Evolutionary conservation across 2,888 invertebrate genomes (phyloP).

Genomic region (Psococerastis gibbosa): DNA sequence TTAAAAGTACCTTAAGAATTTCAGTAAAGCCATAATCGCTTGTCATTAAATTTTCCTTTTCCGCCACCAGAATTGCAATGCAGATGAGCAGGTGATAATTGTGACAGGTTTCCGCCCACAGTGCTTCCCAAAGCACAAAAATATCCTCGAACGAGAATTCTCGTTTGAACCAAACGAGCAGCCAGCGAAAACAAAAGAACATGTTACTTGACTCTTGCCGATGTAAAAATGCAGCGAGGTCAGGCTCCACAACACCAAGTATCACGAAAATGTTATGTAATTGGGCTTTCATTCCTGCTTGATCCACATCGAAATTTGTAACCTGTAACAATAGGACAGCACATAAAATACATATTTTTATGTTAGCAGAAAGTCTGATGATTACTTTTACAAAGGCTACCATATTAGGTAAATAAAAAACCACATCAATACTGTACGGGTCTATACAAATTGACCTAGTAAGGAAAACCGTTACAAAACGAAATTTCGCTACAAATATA

Average conservation of each 20-base stretch:
- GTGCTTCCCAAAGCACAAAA: conserved; percentile 79
- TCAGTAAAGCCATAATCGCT: conserved; percentile 90
- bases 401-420: conserved; percentile 6
- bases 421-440: neutral
- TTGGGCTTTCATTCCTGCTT: conserved; percentile 89
- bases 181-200: conserved; percentile 98
- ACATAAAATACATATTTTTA: too few species aligned
- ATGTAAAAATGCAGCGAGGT: conserved; percentile 67
- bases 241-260: conserved; percentile 62
- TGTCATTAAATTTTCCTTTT: conserved; percentile 72
- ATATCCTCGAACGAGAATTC: conserved; percentile 78
- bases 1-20: conserved; percentile 87
- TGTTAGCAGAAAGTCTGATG: too few species aligned
- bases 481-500: too few species aligned
- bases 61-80: conserved; percentile 79
- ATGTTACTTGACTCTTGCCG: conserved; percentile 83
- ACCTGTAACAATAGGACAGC: too few species aligned
- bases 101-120: conserved; percentile 86
- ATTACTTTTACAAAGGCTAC: too few species aligned
- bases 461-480: too few species aligned
- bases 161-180: conserved; percentile 86
- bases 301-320: conserved; percentile 91
- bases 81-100: conserved; percentile 91
- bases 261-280: conserved; percentile 66
- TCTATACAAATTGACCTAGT: too few species aligned